Evolutionary conservation across 2,797 vertebrate genomes (phyloP).

Genomic region (Babyrousa celebensis): DNA sequence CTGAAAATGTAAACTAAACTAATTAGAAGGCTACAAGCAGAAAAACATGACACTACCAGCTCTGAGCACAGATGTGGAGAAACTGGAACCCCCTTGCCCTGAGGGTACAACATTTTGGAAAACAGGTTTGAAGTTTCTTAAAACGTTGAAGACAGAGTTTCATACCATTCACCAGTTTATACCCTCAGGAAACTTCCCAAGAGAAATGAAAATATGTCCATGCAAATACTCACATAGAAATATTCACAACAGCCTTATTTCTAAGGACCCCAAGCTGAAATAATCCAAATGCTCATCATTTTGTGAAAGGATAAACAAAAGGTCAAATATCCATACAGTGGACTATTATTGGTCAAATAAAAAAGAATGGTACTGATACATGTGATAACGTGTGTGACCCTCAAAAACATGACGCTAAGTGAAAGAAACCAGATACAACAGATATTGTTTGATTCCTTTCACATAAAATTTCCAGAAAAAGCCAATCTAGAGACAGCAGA

Average conservation of each 20-base stretch:
- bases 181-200: slow-evolving; percentile 11
- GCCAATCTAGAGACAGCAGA: background rate
- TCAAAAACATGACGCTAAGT: background rate
- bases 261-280: background rate
- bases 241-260: background rate
- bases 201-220: slow-evolving; percentile 36
- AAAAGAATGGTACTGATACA: background rate
- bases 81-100: background rate
- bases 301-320: slow-evolving; percentile 37
- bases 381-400: background rate
- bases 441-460: background rate
- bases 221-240: slow-evolving; percentile 25
- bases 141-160: slow-evolving; percentile 23
- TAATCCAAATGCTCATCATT: slow-evolving; percentile 25
- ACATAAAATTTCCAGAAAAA: slow-evolving; percentile 61
- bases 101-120: slow-evolving; percentile 25
- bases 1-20: slow-evolving; percentile 29
- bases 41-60: background rate
- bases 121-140: slow-evolving; percentile 39
- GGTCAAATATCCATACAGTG: background rate
- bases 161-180: background rate
- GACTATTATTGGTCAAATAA: background rate
- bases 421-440: slow-evolving; percentile 41
- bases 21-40: background rate
- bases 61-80: background rate